Evolutionary conservation across 2,113 vertebrate genomes (phyloP).

Genomic region (Chelonoidis abingdonii): DNA sequence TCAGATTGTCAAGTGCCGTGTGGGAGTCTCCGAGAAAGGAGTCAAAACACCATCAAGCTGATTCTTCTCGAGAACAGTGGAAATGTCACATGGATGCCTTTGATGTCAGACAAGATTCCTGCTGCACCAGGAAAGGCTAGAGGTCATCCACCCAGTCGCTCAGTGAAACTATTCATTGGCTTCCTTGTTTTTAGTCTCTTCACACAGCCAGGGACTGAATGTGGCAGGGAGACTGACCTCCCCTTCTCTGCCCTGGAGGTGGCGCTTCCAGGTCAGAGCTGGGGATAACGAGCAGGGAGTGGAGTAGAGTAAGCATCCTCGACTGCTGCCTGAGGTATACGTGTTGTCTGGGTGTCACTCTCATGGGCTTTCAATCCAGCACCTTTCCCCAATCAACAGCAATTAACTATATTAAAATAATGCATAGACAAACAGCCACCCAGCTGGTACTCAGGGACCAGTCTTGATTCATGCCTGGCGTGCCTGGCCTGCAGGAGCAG

Average conservation of each 20-base stretch:
- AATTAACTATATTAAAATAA: not conserved
- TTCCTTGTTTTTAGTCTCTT: not conserved
- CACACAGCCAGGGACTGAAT: not conserved
- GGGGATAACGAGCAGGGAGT: not conserved
- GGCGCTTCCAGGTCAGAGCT: not conserved
- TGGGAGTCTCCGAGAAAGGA: constrained; percentile 70
- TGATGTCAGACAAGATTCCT: not conserved
- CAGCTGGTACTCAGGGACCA: not conserved
- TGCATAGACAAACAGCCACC: too few relatives aligned
- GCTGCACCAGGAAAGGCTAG: not conserved
- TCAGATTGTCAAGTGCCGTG: constrained; percentile 63
- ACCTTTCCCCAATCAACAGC: not conserved
- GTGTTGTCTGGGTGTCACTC: not conserved
- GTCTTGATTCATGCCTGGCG: too few relatives aligned
- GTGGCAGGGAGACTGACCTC: accelerated
- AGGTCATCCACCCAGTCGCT: accelerated
- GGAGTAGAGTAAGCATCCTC: not conserved
- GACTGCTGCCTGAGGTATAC: accelerated
- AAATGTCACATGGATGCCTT: not conserved
- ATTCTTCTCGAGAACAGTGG: constrained; percentile 34
- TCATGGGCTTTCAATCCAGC: not conserved
- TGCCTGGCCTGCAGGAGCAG: not conserved
- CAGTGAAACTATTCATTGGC: not conserved
- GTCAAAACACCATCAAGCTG: constrained; percentile 72
- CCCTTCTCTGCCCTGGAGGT: not conserved